Conservation (phyloP, 1,140 invertebrate genomes). For the Cyclargus thomasi region DNA sequence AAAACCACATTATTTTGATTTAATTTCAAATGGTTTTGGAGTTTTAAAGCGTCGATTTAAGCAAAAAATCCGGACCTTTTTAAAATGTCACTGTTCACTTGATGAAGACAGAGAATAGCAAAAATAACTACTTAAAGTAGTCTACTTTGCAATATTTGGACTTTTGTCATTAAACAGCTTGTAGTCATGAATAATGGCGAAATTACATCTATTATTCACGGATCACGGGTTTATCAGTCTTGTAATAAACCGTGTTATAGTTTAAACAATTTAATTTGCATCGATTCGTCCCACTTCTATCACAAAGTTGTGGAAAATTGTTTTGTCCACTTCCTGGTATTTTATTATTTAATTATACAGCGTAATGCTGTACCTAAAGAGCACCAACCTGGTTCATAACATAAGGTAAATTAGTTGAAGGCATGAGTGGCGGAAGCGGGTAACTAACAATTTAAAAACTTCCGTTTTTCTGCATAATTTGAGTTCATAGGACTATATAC, state of each 20-base stretch:
- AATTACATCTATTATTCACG: background rate
- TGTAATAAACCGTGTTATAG: background rate
- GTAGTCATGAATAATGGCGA: background rate
- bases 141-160: background rate
- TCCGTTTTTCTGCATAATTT: too few relatives aligned
- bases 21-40: too few relatives aligned
- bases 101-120: background rate
- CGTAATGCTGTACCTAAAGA: background rate
- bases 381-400: too few relatives aligned
- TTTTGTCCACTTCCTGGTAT: background rate
- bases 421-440: too few relatives aligned
- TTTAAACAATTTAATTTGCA: constrained; percentile 1
- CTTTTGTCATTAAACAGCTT: background rate
- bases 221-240: background rate
- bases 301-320: background rate
- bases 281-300: background rate
- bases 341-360: background rate
- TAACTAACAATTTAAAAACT: too few relatives aligned
- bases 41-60: too few relatives aligned
- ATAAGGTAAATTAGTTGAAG: too few relatives aligned
- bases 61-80: too few relatives aligned
- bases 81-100: too few relatives aligned
- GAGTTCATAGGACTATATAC: too few relatives aligned
- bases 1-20: too few relatives aligned
- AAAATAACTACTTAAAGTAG: background rate